Percentiles rank a stretch among this genome's conserved stretches.
Evolutionary conservation across 2,888 invertebrate genomes (phyloP).

Genomic region (Xylocampa areola): DNA sequence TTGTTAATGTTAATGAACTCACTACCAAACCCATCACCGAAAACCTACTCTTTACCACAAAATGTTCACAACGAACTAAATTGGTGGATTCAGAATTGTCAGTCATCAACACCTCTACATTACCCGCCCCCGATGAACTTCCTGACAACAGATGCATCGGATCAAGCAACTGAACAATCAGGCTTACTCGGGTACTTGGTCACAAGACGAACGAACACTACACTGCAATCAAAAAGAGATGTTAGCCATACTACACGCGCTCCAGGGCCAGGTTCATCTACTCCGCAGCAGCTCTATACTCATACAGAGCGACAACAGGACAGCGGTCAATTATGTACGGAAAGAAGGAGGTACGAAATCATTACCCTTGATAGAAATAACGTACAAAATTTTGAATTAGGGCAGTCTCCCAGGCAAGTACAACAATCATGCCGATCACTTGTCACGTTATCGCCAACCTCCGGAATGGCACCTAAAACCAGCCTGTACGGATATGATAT

Average conservation of each 20-base stretch:
- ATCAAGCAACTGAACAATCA: slow-evolving; percentile 45
- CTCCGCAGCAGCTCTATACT: slow-evolving; percentile 17
- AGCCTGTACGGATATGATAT: not conserved
- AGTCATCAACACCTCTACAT: slow-evolving; percentile 31
- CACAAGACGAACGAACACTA: slow-evolving; percentile 35
- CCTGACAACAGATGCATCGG: slow-evolving; percentile 47
- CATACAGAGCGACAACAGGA: slow-evolving; percentile 59
- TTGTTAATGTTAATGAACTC: slow-evolving; percentile 34
- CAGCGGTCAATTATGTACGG: slow-evolving; percentile 50
- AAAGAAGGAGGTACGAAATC: slow-evolving; percentile 65
- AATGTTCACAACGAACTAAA: slow-evolving; percentile 20
- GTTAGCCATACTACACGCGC: slow-evolving; percentile 36
- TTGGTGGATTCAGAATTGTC: slow-evolving; percentile 50
- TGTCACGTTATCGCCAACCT: slow-evolving; percentile 35
- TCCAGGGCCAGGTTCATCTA: too few species aligned
- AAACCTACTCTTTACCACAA: not conserved
- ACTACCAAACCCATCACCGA: slow-evolving; percentile 1
- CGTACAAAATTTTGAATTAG: slow-evolving; percentile 40
- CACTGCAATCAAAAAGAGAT: slow-evolving; percentile 56
- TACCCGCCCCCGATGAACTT: slow-evolving; percentile 40
- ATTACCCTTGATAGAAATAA: slow-evolving; percentile 35
- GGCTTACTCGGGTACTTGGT: slow-evolving; percentile 38
- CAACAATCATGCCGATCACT: slow-evolving; percentile 36
- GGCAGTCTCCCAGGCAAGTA: slow-evolving; percentile 34
- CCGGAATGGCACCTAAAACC: slow-evolving; percentile 43